Conservation (phyloP, 35 echinoderm and acorn worm species). For the Heliocidaris erythrogramma region DNA sequence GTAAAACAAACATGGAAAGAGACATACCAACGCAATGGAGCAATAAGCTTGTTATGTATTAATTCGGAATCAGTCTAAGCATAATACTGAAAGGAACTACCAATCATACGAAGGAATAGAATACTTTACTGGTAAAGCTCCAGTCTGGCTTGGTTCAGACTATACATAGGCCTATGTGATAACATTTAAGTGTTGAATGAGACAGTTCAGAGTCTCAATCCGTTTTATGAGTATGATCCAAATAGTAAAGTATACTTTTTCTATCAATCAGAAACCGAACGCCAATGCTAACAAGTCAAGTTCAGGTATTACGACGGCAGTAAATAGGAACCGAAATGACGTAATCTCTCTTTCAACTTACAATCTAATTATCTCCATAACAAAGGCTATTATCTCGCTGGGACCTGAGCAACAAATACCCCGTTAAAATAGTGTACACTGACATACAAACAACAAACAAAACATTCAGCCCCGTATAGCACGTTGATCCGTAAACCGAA, state of each 20-base stretch:
- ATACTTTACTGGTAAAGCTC: background rate
- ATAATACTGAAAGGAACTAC: background rate
- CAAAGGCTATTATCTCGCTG: background rate
- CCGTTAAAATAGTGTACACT: background rate
- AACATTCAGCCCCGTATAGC: background rate
- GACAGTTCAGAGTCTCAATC: background rate
- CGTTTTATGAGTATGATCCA: constrained; percentile 1
- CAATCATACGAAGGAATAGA: no score
- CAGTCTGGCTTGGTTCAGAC: background rate
- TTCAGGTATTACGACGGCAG: background rate
- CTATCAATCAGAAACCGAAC: background rate
- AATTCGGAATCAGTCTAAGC: background rate
- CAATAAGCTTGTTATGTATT: background rate
- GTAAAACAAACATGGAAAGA: background rate
- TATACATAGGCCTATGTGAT: background rate
- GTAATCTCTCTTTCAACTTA: background rate
- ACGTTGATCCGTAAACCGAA: background rate
- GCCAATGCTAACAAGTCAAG: background rate
- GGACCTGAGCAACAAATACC: background rate
- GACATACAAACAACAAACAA: background rate
- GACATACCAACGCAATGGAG: background rate
- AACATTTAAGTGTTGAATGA: background rate
- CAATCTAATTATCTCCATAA: constrained; percentile 10
- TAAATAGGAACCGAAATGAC: background rate
- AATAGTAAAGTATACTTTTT: background rate